These are phyloP conservation scores for Sesamia inferens DNA, from an alignment of 2,888 invertebrate genomes.

Conservation along the genomic window DNA sequence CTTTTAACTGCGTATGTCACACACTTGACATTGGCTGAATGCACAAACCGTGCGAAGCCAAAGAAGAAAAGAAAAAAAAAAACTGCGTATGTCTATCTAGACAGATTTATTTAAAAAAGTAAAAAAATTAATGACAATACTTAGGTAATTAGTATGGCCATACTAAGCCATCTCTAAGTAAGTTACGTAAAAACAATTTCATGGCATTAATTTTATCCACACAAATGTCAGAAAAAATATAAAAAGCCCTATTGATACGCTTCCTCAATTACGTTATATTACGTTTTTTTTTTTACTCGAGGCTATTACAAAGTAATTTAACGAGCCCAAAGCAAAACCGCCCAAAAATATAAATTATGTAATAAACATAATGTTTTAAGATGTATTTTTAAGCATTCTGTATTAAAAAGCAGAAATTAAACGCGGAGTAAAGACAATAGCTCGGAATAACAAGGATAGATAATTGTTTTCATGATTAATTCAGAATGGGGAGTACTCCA, in stretches of 20 bases:
- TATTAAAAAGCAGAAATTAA: slow-evolving; percentile 50
- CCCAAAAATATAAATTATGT: slow-evolving; percentile 43
- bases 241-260: slow-evolving; percentile 5
- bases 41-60: no score
- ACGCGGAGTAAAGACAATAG: slow-evolving; percentile 68
- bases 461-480: slow-evolving; percentile 87
- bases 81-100: no score
- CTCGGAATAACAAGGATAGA: slow-evolving; percentile 75
- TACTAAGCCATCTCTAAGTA: background rate
- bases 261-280: slow-evolving; percentile 18
- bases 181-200: slow-evolving; percentile 10
- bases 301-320: slow-evolving; percentile 24
- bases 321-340: slow-evolving; percentile 28
- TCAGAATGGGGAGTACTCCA: slow-evolving; percentile 70
- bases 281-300: slow-evolving; percentile 16
- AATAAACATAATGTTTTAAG: slow-evolving; percentile 55
- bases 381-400: slow-evolving; percentile 58
- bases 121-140: no score
- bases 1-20: slow-evolving; percentile 4
- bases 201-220: slow-evolving; percentile 10
- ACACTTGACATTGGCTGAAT: no score
- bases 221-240: slow-evolving; percentile 18
- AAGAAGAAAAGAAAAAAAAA: no score
- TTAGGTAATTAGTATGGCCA: no score
- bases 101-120: no score